Conservation (phyloP, 2,113 vertebrate species). For the Aegotheles bennettii region DNA sequence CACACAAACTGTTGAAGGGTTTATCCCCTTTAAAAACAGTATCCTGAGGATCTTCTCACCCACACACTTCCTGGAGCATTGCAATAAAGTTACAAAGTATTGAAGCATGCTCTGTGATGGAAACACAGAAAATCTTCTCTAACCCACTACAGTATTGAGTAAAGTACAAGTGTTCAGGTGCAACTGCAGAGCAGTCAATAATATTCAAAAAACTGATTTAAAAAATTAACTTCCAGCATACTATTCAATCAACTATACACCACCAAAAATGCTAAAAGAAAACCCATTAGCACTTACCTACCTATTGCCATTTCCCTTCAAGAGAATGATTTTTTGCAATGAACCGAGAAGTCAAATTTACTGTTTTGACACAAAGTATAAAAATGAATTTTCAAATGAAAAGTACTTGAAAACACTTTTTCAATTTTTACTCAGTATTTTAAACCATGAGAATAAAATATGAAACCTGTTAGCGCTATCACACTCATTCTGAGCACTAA, state of each 20-base stretch:
- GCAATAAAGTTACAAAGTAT: neutral
- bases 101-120: neutral
- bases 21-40: neutral
- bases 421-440: neutral
- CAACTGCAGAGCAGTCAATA: neutral
- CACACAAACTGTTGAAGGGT: neutral
- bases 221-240: neutral
- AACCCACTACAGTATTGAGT: rapidly evolving
- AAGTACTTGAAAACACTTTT: neutral
- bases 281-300: neutral
- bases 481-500: neutral
- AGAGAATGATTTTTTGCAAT: neutral
- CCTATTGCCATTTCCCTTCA: neutral
- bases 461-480: neutral
- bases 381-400: neutral
- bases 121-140: neutral
- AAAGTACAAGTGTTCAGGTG: neutral
- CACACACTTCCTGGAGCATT: neutral
- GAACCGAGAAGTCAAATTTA: neutral
- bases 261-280: neutral
- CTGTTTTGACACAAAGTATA: neutral
- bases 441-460: neutral
- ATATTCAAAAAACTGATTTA: neutral
- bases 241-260: neutral
- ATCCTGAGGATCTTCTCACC: rapidly evolving